Base-by-base conservation (phyloP, 92 coral and sea anemone genomes). In the Zoanthus gigantus region DNA sequence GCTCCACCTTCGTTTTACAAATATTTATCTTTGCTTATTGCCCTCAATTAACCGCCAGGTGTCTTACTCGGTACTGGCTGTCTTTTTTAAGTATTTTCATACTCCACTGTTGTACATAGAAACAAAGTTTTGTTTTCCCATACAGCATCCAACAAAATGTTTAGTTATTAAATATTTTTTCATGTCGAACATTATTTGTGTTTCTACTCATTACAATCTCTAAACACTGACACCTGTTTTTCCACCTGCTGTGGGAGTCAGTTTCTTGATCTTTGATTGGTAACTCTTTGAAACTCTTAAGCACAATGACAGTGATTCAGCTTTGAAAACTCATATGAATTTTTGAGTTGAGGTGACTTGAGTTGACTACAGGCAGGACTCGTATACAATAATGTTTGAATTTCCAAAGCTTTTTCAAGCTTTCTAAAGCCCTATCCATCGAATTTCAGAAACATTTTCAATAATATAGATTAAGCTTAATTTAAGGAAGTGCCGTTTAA, bases 201-300 rank as follows among this genome's bases (percentile, higher is more conserved):
- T 14, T 54, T 52, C 15, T 14, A 31, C 44, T 29, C 65, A 53
- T 58, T 54, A 53, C 46, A 54, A 28, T 30, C 44, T 14, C 28
- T 12, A 54, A 17, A 77, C 13, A 30, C 34, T 9, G 6, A 53
- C 30, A 77, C 82, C 82, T 77, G 82, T 54, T 0, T 30, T 54
- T 31, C 47, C 82, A 77, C 82, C 82, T 54, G 82, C 82, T 77
- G 82, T 15, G 82, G 0, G 16, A 6, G 37, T 56, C 29, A 56
- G 17, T 12, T 23, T 54, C 13, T 30, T 54, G 67, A 77, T 52
- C 9, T 10, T 63, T 77, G 82, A 77, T 56, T 53, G 82, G 82
- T 77, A 14, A 23, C 10, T 6, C 56, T 50, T 50, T 50, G 56
- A 50, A 50, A 11, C 56, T 50, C 56, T 7, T 3, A 50, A 50